These are phyloP conservation scores for Synanthedon vespiformis DNA, from an alignment of 2,888 invertebrate species.

Conservation along the genomic window DNA sequence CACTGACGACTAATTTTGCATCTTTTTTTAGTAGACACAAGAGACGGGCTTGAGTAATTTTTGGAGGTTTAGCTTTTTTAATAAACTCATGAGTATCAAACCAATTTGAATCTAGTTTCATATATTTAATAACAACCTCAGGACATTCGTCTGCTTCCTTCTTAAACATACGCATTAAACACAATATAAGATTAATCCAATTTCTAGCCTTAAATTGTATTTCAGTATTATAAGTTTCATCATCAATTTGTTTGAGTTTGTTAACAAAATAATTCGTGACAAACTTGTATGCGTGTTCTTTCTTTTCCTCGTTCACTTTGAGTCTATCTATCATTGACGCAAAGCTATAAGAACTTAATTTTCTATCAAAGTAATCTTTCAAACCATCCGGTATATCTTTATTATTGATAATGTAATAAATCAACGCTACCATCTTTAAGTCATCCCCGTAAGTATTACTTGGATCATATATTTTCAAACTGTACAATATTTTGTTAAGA, in stretches of 20 bases:
- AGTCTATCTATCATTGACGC: constrained; percentile 2
- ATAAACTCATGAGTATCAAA: constrained; percentile 12
- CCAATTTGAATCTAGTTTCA: constrained; percentile 17
- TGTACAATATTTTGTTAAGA: constrained; percentile 32
- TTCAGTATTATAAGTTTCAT: constrained; percentile 11
- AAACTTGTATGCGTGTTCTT: constrained; percentile 15
- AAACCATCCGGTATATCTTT: constrained; percentile 20
- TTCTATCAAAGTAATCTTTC: constrained; percentile 9
- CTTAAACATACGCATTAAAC: constrained; percentile 16
- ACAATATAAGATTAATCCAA: constrained; percentile 11
- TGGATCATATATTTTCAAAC: constrained; percentile 23
- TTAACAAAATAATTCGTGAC: constrained; percentile 17
- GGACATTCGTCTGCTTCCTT: constrained; percentile 26
- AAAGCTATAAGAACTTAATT: constrained; percentile 7
- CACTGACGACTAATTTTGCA: constrained; percentile 9
- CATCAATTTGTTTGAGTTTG: constrained; percentile 15
- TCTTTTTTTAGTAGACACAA: constrained; percentile 18
- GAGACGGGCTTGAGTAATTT: constrained; percentile 11
- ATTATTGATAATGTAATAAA: constrained; percentile 27
- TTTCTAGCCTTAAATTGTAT: constrained; percentile 10
- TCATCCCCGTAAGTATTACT: constrained; percentile 10
- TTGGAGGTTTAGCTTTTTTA: constrained; percentile 2
- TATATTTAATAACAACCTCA: constrained; percentile 19
- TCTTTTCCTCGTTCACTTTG: constrained; percentile 12
- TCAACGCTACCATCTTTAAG: constrained; percentile 17